Base-by-base conservation (phyloP, 2,888 invertebrate genomes). In the Drosophila acutilabella region DNA sequence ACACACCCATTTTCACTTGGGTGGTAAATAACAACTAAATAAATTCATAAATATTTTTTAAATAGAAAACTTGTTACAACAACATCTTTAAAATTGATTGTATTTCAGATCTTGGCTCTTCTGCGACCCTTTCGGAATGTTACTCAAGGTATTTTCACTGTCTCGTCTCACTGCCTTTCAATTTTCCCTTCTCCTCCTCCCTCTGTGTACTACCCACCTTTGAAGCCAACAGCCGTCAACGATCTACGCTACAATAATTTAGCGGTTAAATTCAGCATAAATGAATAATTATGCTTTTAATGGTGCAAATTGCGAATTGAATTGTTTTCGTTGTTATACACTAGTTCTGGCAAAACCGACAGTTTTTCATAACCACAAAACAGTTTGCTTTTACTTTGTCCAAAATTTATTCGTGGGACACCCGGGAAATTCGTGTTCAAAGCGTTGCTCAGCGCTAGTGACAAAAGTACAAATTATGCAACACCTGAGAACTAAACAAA, bases 281-380 rank as follows among this genome's bases (percentile, higher is more conserved):
- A 90, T 90, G 90, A 89, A 90, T 88, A 88, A 78, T 80, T 89
- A 83, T 50, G 48, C 42, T 89, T 78, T 75, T 81, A 88, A 78
- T 89, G 84, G 88, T 88, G 90, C 75, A 90, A 90, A 90, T 90
- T 90, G 90, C 74, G 84, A 90, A 90, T 88, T 89, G 80, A 90
- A 82, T 80, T 88, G 81, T 89, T 81, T 78, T 65, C 74, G 74
- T 75, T 81, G 73, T 74, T 64, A 70, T 73, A 70, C 65, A 75
- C 72, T 54, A 51, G 52, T 42, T 38, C 52, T 65, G 14, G 69
- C 30, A 30, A 30, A 62, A 60, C 64, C 66, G 50, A 36, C 53
- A 64, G 51, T 54, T 60, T 65, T 72, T 66, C 62, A 50, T 62
- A 64, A 52, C 82, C 83, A 58, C 78, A 67, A 68, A 58, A 58